Evolutionary conservation across 2,888 invertebrate species (phyloP).

Genomic region (Melanargia galathea): DNA sequence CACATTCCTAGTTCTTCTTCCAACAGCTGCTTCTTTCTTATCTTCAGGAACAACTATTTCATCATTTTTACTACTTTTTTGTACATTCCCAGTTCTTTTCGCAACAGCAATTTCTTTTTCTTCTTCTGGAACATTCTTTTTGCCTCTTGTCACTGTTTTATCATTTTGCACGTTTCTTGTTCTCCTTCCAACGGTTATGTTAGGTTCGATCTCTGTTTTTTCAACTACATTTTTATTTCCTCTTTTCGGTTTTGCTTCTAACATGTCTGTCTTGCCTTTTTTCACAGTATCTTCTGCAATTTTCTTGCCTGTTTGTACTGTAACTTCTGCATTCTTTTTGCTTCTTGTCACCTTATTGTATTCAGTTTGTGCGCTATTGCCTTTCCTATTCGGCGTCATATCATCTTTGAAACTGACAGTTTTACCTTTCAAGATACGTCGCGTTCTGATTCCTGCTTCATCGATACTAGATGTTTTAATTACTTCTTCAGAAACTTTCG

Average conservation of each 20-base stretch:
- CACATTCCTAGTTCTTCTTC: not conserved
- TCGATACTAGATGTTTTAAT: not conserved
- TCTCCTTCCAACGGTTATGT: not conserved
- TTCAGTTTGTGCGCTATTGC: not conserved
- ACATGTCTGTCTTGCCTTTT: not conserved
- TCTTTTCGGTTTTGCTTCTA: not conserved
- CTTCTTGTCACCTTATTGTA: not conserved
- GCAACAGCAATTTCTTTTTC: too few relatives aligned
- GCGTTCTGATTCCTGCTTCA: not conserved
- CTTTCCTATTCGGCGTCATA: not conserved
- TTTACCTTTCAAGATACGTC: not conserved
- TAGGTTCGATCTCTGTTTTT: not conserved
- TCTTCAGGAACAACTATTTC: not conserved
- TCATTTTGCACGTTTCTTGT: not conserved
- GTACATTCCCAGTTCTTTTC: too few relatives aligned
- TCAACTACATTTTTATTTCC: not conserved
- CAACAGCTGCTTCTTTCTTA: not conserved
- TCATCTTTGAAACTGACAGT: constrained; percentile 7
- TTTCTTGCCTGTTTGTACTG: not conserved
- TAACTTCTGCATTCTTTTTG: not conserved
- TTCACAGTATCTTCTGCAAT: not conserved
- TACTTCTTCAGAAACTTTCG: not conserved
- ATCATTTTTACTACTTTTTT: not conserved
- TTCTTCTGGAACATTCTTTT: too few relatives aligned
- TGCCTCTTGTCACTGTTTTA: too few relatives aligned